These are phyloP conservation scores for Tuberolachnus salignus DNA, from an alignment of 2,888 invertebrate genomes.

Conservation along the genomic window DNA sequence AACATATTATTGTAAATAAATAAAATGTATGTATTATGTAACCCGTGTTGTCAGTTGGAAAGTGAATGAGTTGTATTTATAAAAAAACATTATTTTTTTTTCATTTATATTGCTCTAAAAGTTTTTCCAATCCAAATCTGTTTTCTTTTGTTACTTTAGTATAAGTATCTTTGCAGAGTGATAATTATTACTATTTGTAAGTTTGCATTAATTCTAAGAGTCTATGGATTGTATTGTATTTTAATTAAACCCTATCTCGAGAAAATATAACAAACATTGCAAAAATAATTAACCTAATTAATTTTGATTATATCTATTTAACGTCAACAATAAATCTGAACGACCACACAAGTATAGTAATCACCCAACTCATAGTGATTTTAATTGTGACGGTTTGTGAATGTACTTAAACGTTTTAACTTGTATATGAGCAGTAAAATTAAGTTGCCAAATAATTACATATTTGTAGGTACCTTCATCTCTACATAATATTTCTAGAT, in stretches of 20 bases:
- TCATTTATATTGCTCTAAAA: too few species aligned
- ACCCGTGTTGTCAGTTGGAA: background rate
- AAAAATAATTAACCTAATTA: slow-evolving; percentile 50
- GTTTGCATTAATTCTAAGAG: background rate
- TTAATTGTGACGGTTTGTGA: background rate
- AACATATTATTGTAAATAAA: background rate
- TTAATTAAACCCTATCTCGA: slow-evolving; percentile 13
- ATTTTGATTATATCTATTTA: slow-evolving; percentile 1
- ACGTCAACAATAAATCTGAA: background rate
- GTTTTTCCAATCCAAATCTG: background rate
- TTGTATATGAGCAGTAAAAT: background rate
- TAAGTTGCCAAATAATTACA: background rate
- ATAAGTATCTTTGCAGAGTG: background rate
- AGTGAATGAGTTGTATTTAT: background rate
- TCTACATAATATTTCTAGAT: too few species aligned
- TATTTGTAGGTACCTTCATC: too few species aligned
- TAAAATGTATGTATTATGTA: background rate
- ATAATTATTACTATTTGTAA: background rate
- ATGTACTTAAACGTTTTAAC: background rate
- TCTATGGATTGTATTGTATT: slow-evolving; percentile 1
- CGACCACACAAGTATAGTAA: background rate
- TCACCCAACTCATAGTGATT: background rate
- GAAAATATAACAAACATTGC: slow-evolving; percentile 16
- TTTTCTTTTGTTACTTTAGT: too few species aligned
- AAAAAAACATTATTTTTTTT: background rate